Evolutionary conservation across 23 tunicate species (phyloP).

Genomic region (Botrylloides violaceus): DNA sequence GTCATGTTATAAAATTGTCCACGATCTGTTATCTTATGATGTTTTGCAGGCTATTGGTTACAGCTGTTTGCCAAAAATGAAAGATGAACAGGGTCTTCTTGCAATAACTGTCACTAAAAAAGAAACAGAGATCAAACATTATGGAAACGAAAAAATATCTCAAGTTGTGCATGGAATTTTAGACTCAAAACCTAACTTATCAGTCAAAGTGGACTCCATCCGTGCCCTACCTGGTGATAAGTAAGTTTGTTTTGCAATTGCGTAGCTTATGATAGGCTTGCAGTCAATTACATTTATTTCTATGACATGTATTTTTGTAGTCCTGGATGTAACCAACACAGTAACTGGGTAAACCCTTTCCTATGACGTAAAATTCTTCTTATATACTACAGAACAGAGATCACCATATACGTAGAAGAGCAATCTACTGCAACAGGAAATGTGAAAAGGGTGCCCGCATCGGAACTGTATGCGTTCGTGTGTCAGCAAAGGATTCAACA

Average conservation of each 20-base stretch:
- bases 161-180: conserved; percentile 62
- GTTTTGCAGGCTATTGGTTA: conserved; percentile 83
- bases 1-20: background rate
- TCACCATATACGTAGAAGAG: conserved; percentile 75
- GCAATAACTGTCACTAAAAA: conserved; percentile 49
- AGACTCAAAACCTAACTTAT: conserved; percentile 41
- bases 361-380: too few relatives aligned
- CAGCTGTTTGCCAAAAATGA: conserved; percentile 79
- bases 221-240: conserved; percentile 54
- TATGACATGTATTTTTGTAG: too few relatives aligned
- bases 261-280: too few relatives aligned
- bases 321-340: too few relatives aligned
- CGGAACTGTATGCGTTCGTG: conserved; percentile 53
- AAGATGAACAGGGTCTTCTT: conserved; percentile 72
- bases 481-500: conserved; percentile 39
- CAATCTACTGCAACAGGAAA: conserved; percentile 76
- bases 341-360: too few relatives aligned
- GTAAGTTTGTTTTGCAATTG: too few relatives aligned
- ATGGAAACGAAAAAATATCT: conserved; percentile 37
- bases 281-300: too few relatives aligned
- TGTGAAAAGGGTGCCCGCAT: conserved; percentile 60
- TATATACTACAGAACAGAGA: conserved; percentile 44
- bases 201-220: conserved; percentile 61
- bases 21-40: background rate
- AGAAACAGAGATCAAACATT: conserved; percentile 41